These are phyloP conservation scores for Calypte anna DNA, from an alignment of 2,113 vertebrate genomes.

Conservation along the genomic window DNA sequence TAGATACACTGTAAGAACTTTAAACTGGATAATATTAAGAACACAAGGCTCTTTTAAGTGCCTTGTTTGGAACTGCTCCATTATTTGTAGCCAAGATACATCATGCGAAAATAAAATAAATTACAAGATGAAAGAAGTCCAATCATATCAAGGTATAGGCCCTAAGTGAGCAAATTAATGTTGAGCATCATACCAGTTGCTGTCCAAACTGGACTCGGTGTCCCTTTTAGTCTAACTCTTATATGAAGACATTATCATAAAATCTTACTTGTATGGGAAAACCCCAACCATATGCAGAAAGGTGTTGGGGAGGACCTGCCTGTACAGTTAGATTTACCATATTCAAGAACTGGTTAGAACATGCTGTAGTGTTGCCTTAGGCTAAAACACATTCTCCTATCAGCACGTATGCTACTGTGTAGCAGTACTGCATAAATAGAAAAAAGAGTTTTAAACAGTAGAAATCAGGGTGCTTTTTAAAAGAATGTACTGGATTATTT, in stretches of 20 bases:
- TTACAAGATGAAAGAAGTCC: neutral
- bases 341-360: conserved; percentile 9
- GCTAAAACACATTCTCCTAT: neutral
- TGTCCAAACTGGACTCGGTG: neutral
- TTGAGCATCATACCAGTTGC: neutral
- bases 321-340: neutral
- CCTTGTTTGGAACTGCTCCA: neutral
- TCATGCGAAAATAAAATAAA: neutral
- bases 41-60: neutral
- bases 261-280: neutral
- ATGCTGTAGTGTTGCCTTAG: neutral
- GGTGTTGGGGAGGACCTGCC: neutral
- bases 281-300: neutral
- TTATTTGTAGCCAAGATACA: neutral
- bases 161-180: neutral
- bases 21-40: neutral
- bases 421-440: neutral
- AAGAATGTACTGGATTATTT: neutral
- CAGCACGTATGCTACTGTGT: neutral
- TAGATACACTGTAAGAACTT: neutral
- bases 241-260: neutral
- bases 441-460: neutral
- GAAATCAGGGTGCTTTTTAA: neutral
- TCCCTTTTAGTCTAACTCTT: neutral
- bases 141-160: neutral